A percentile compares a stretch with the other conserved stretches of the same genome.
Conservation (phyloP, 2,113 vertebrate genomes). For the Mustelus asterias region DNA sequence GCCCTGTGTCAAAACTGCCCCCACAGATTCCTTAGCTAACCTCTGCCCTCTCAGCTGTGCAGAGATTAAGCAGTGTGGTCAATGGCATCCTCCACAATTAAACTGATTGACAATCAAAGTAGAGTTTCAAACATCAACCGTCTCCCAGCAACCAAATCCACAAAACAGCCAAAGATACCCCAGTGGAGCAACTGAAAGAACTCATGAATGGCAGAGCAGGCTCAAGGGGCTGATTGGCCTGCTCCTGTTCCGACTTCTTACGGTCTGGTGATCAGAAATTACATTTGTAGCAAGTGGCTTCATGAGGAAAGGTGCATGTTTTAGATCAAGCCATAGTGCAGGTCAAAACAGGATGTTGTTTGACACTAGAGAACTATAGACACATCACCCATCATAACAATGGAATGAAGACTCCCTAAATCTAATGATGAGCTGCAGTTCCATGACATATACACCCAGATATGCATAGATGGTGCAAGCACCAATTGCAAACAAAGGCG, state of each 20-base stretch:
- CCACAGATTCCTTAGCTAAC: not conserved
- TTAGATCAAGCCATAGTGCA: not conserved
- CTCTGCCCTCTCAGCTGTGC: no score
- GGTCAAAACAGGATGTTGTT: not conserved
- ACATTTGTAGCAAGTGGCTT: not conserved
- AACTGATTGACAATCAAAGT: not conserved
- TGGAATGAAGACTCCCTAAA: not conserved
- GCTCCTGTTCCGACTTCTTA: no score
- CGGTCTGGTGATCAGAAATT: not conserved
- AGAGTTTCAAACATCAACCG: not conserved
- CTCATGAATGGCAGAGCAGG: no score
- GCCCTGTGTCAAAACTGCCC: not conserved
- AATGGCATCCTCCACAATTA: not conserved
- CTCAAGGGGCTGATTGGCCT: no score
- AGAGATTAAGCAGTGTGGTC: not conserved
- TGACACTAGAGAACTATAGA: not conserved
- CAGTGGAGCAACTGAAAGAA: not conserved
- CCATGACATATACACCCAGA: not conserved
- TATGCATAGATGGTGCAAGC: not conserved
- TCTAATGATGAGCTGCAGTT: not conserved
- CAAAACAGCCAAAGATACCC: not conserved
- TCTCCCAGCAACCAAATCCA: not conserved
- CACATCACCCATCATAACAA: not conserved
- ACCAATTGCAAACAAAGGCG: no score
- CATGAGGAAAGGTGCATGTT: not conserved